Evolutionary conservation across 2,797 vertebrate genomes (phyloP).

Genomic region (Diceros bicornis): DNA sequence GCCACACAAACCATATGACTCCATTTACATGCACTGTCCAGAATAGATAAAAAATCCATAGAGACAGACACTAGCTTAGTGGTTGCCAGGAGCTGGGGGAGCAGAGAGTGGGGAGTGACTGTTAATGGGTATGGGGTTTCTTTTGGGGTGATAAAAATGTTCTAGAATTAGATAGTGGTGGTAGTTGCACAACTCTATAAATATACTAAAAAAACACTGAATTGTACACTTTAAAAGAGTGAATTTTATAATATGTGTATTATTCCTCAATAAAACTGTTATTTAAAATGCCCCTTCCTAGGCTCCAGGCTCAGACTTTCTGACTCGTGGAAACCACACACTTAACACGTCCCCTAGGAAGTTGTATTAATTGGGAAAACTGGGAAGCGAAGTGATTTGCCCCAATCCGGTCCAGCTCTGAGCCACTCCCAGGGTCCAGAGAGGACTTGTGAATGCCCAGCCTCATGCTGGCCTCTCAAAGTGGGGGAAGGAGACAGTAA

Average conservation of each 20-base stretch:
- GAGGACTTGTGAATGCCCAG: background rate
- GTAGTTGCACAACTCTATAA: background rate
- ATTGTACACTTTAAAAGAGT: background rate
- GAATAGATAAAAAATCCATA: background rate
- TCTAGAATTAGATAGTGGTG: background rate
- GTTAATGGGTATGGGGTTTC: background rate
- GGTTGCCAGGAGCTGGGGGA: background rate
- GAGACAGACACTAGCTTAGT: background rate
- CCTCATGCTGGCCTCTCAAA: background rate
- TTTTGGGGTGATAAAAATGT: background rate
- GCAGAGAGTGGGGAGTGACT: background rate
- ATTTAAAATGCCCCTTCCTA: background rate
- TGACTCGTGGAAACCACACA: background rate
- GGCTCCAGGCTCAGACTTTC: background rate
- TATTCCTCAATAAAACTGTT: background rate
- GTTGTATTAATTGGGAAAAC: background rate
- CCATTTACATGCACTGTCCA: background rate
- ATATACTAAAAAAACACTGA: background rate
- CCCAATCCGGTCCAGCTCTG: background rate
- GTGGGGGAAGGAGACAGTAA: background rate
- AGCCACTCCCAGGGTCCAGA: background rate
- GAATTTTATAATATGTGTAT: background rate
- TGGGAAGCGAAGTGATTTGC: background rate
- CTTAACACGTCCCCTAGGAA: background rate
- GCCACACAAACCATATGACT: background rate